Evolutionary conservation across 2,797 vertebrate species (phyloP), one percentile per base, ranked within the genome.

Genomic region (Molossus molossus): DNA sequence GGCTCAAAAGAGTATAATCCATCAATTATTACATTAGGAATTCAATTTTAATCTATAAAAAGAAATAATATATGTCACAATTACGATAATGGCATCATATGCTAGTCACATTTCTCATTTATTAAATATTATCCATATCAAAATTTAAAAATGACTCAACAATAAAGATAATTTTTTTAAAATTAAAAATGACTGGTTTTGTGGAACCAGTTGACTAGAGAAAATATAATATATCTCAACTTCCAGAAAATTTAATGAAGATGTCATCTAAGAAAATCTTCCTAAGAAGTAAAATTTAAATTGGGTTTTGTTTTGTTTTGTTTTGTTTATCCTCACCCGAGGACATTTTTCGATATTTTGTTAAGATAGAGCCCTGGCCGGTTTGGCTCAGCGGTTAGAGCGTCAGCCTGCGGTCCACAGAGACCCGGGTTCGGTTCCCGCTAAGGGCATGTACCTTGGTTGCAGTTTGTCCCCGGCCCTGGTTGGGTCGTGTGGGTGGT

Each of bases 51-150:
- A 96, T 76, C 81, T 79, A 92, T 87, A 84, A 81, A 94, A 94
- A 95, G 55, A 96, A 96, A 96, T 75, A 67, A 93, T 27, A 83
- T 87, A 72, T 76, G 50, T 94, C 50, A 97, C 96, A 95, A 92
- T 90, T 92, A 88, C 85, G 69, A 95, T 23, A 93, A 87, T 73
- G 50, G 70, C 70, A 88, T 92, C 50, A 95, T 76, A 75, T 62
- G 14, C 25, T 84, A 88, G 53, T 84, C 27, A 72, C 1, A 82
- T 72, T 73, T 64, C 29, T 96, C 82, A 96, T 95, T 92, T 95
- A 94, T 97, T 91, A 96, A 96, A 95, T 94, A 95, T 81, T 95
- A 95, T n/a, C 29, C 50, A 96, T 65, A 79, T 97, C 69, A 94
- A 91, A 96, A 75, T 83, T 70, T 87, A 94, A 90, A 94, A 92